Percentiles rank a stretch among this genome's conserved stretches.
Conservation (phyloP, 2,113 vertebrate genomes). For the Periophthalmus modestus region DNA sequence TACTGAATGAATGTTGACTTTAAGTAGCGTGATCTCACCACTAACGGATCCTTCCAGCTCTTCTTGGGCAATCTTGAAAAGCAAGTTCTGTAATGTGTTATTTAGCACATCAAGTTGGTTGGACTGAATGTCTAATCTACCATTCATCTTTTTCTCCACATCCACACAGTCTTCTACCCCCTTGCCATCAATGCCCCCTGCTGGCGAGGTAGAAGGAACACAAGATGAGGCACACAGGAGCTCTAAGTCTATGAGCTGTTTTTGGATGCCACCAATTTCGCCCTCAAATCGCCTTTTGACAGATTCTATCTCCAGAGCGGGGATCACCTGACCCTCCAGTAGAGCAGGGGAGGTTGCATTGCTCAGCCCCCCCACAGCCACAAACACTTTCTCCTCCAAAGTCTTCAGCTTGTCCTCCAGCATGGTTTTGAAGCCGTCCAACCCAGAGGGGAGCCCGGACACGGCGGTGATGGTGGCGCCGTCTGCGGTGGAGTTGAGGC, state of each 20-base stretch:
- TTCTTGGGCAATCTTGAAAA: slow-evolving; percentile 81
- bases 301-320: slow-evolving; percentile 82
- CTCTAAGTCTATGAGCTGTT: slow-evolving; percentile 83
- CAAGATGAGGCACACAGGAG: slow-evolving; percentile 86
- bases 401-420: slow-evolving; percentile 89
- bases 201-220: slow-evolving; percentile 68
- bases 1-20: slow-evolving; percentile 92
- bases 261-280: slow-evolving; percentile 84
- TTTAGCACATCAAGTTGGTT: slow-evolving; percentile 84
- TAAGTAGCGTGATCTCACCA: slow-evolving; percentile 94
- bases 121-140: slow-evolving; percentile 80
- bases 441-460: slow-evolving; percentile 56
- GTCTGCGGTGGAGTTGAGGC: slow-evolving; percentile 80
- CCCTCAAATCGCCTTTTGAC: slow-evolving; percentile 76
- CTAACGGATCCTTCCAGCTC: slow-evolving; percentile 78
- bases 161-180: slow-evolving; percentile 82
- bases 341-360: slow-evolving; percentile 75
- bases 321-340: slow-evolving; percentile 82
- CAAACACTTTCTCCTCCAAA: slow-evolving; percentile 87
- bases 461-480: slow-evolving; percentile 60
- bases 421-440: slow-evolving; percentile 81
- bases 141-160: slow-evolving; percentile 82
- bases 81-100: slow-evolving; percentile 83
- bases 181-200: slow-evolving; percentile 59
- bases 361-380: slow-evolving; percentile 82